Percentiles rank a stretch among this genome's conserved stretches.
Evolutionary conservation across 1,140 invertebrate species (phyloP).

Genomic region (Ceratina australensis): DNA sequence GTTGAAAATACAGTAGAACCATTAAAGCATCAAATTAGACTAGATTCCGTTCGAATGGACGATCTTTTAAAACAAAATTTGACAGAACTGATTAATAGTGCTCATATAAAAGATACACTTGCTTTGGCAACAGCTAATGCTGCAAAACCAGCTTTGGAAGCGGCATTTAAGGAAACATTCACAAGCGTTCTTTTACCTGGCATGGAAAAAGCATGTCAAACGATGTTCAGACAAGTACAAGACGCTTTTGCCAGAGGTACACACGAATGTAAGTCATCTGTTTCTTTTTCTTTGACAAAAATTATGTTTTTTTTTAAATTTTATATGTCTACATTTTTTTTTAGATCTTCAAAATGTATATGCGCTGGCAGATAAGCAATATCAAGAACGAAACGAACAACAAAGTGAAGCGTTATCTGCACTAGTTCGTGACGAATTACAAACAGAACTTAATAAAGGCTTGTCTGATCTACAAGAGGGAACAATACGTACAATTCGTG

Average conservation of each 20-base stretch:
- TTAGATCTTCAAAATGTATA: slow-evolving; percentile 75
- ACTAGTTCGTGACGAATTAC: slow-evolving; percentile 72
- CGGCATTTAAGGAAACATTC: slow-evolving; percentile 88
- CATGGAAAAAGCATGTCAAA: slow-evolving; percentile 91
- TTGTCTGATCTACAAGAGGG: slow-evolving; percentile 70
- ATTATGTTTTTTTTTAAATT: background rate
- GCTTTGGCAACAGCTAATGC: slow-evolving; percentile 84
- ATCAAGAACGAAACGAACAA: slow-evolving; percentile 71
- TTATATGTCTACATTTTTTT: slow-evolving; percentile 38
- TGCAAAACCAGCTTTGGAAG: slow-evolving; percentile 84
- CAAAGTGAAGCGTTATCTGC: slow-evolving; percentile 69
- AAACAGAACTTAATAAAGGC: slow-evolving; percentile 70
- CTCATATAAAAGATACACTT: slow-evolving; percentile 88
- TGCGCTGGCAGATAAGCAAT: slow-evolving; percentile 68
- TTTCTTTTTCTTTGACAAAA: background rate
- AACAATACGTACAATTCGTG: slow-evolving; percentile 70
- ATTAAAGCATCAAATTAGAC: slow-evolving; percentile 85
- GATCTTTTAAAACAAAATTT: slow-evolving; percentile 89
- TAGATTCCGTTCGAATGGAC: slow-evolving; percentile 88
- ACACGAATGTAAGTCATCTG: slow-evolving; percentile 88
- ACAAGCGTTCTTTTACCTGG: slow-evolving; percentile 87
- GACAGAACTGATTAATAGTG: slow-evolving; percentile 86
- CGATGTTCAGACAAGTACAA: slow-evolving; percentile 93
- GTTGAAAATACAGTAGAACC: slow-evolving; percentile 85
- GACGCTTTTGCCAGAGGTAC: slow-evolving; percentile 91